Evolutionary conservation across 2,797 vertebrate species (phyloP), one percentile per base, ranked within the genome.

Genomic region (Astyanax mexicanus): DNA sequence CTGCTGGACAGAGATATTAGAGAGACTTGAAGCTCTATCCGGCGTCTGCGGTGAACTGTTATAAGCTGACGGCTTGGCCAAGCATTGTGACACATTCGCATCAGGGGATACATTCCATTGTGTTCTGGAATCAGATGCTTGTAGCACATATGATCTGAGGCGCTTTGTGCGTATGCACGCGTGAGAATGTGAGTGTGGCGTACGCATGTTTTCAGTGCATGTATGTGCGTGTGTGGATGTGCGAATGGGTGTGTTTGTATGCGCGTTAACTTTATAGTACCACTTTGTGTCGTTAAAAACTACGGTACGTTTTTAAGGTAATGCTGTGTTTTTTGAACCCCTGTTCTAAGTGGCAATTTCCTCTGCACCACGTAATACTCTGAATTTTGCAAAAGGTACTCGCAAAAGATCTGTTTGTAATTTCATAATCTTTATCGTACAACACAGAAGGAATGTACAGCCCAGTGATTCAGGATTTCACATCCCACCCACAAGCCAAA

Each of bases 231-330:
- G 78, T 52, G 75, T 87, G n/a, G n/a, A n/a, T n/a, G n/a, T n/a
- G n/a, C n/a, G n/a, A n/a, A 32, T 5, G 29, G 29, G 29, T 32
- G 29, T 5, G 29, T 32, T 32, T 32, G 54, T 65, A 45, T 55
- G 55, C 45, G 68, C 72, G 76, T 88, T 88, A 81, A 89, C 78
- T 88, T 90, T 88, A 85, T 90, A 91, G 91, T 92, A 91, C 92
- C 90, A 88, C 81, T 85, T 88, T 82, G 85, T 91, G 87, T 88
- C 86, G 82, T 90, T 91, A 87, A 2, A 60, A 77, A n/a, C n/a
- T 76, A 65, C 8, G n/a, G 82, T 88, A 88, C 79, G 85, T 89
- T 88, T 91, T 83, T 88, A 88, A 66, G 81, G 88, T 89, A 90
- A 90, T 86, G 84, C 76, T 84, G 84, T 67, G 69, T 79, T 87